Base-by-base conservation (phyloP, 1,140 invertebrate species). In the Tetramorium alpestre region DNA sequence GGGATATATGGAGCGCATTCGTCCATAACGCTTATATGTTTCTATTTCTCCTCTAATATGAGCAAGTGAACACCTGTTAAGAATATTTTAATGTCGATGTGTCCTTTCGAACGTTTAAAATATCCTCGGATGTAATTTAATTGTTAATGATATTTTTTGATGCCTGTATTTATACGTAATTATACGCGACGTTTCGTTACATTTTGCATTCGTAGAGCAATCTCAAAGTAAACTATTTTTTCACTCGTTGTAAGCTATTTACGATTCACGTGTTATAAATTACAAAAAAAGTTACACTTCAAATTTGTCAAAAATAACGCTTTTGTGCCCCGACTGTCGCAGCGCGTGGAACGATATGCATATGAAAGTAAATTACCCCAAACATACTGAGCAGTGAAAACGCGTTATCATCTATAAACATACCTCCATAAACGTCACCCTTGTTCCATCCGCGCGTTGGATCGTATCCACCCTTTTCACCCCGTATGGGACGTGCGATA, bases 1-100 rank as follows among this genome's bases (percentile, higher is more conserved):
- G n/a, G 44, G 92, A 94, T 93, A 92, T 94, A 94, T 89, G 92
- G 90, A 13, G 7, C 1, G 54, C 25, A 51, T 84, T 62, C 16
- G 58, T 86, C 49, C 44, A 18, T 54, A 84, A 75, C 13, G 16
- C 7, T 73, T 72, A 10, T 49, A 33, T 13, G 16, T 38, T 86
- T 4, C 28, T 22, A 4, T 22, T 80, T 84, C 6, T 58, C 44
- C 25, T 41, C 6, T 8, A 49, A 18, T 22, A 33, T n/a, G 54
- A 33, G 28, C 4, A 44, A 11, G 18, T 38, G 67, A 49, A 49
- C 51, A 33, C 10, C 41, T 65, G 25, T 28, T 65, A 49, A 13
- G 6, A 11, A 8, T 49, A 49, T 33, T 41, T 60, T 60, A 41
- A 60, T 25, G 7, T 4, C n/a, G 16, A 3, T 16, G 10, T 64